A percentile compares a stretch with the other conserved stretches of the same genome.
Evolutionary conservation across 2,797 vertebrate species (phyloP).

Genomic region (Capromys pilorides): DNA sequence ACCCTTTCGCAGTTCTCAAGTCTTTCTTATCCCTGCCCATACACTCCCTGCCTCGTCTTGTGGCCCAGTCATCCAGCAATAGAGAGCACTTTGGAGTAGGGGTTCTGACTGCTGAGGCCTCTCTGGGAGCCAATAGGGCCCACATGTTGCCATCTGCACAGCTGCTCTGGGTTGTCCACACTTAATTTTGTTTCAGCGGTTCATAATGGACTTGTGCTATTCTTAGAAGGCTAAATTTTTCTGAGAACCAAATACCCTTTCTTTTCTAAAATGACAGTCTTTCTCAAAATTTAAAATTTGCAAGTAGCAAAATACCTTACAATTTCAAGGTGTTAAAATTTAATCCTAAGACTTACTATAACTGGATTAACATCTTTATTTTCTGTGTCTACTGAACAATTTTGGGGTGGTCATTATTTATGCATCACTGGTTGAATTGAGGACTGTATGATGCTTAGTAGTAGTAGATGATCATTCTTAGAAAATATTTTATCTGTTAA

Average conservation of each 20-base stretch:
- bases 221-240: slow-evolving; percentile 40
- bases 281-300: slow-evolving; percentile 50
- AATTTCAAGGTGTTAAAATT: slow-evolving; percentile 62
- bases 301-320: slow-evolving; percentile 56
- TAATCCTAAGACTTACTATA: slow-evolving; percentile 24
- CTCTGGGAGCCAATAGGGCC: neutral
- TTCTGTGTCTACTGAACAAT: neutral
- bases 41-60: neutral
- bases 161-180: neutral
- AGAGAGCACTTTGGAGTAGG: neutral
- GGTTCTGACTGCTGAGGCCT: neutral
- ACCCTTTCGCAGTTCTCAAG: neutral
- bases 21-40: no score
- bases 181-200: neutral
- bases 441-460: neutral
- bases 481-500: slow-evolving; percentile 58
- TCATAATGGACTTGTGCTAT: slow-evolving; percentile 15
- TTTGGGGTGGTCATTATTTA: neutral
- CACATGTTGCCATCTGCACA: neutral
- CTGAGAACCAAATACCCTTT: slow-evolving; percentile 47
- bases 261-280: slow-evolving; percentile 48
- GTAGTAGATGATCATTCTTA: neutral
- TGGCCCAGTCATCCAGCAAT: neutral
- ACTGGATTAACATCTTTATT: neutral
- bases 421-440: neutral